Evolutionary conservation across 1,140 invertebrate species (phyloP).

Genomic region (Euglossa dilemma): DNA sequence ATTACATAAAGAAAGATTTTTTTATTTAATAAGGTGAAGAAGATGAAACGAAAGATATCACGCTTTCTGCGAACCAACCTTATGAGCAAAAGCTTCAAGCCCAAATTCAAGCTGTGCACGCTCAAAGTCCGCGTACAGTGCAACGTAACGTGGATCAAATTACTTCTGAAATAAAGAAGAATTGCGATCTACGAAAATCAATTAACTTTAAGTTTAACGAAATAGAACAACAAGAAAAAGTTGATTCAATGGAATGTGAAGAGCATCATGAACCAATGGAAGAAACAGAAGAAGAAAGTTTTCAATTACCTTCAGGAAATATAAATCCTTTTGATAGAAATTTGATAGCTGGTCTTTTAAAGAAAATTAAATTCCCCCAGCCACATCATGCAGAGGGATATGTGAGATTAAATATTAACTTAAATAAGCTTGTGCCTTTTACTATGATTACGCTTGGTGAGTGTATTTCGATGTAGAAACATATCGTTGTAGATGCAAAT

Average conservation of each 20-base stretch:
- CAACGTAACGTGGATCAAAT: slow-evolving; percentile 81
- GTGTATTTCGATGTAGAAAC: slow-evolving; percentile 22
- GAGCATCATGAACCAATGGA: slow-evolving; percentile 79
- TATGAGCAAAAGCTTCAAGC: slow-evolving; percentile 78
- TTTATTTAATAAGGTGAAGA: slow-evolving; percentile 35
- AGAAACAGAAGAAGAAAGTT: slow-evolving; percentile 73
- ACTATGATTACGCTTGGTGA: slow-evolving; percentile 78
- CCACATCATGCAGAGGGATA: slow-evolving; percentile 79
- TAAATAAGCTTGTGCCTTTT: slow-evolving; percentile 82
- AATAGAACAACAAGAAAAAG: slow-evolving; percentile 56
- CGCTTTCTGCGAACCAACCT: slow-evolving; percentile 59
- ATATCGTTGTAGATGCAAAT: not conserved
- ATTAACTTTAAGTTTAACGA: slow-evolving; percentile 73
- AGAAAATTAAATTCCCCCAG: slow-evolving; percentile 82
- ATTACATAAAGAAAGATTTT: slow-evolving; percentile 5
- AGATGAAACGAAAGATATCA: slow-evolving; percentile 49
- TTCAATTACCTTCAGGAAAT: slow-evolving; percentile 74
- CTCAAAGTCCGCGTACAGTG: slow-evolving; percentile 80
- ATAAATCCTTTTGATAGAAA: slow-evolving; percentile 83
- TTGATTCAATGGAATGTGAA: slow-evolving; percentile 76
- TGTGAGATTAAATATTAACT: slow-evolving; percentile 75
- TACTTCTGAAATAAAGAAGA: slow-evolving; percentile 80
- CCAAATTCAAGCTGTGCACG: slow-evolving; percentile 79
- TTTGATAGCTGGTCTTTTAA: slow-evolving; percentile 81
- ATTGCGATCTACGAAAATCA: slow-evolving; percentile 78